Evolutionary conservation across 64 coral and sea anemone species (phyloP), one percentile per base, ranked within the genome.

Genomic region (Porites lutea): DNA sequence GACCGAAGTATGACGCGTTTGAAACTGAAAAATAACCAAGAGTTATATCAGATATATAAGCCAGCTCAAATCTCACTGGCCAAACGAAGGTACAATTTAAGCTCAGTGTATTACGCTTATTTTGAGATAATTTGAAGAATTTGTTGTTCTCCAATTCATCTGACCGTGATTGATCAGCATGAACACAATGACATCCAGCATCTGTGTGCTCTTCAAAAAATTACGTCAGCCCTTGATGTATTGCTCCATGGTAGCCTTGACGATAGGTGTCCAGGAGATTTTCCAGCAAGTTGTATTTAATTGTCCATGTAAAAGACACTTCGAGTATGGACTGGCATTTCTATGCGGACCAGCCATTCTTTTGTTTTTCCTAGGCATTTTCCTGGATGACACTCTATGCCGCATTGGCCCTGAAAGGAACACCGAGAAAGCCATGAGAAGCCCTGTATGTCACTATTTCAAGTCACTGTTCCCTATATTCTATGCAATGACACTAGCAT

Each of bases 221-320:
- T 81, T 58, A 15, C 54, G 55, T 7, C 78, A 52, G 63, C 45
- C 78, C 3, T 20, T 81, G 57, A 57, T 81, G 23, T 81, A 65
- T 61, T 13, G 55, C 0, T 82, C 79, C 4, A 82, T 65, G 16
- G 59, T 43, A 10, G 79, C 79, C 63, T 3, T 81, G 6, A 81
- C 60, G 10, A 60, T 82, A 10, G 59, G 79, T 13, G 9, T 82
- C 2, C 27, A 82, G 11, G 79, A 61, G 45, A 16, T 65, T 19
- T 64, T 82, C 9, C 59, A 82, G 45, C 64, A 60, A 11, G 60
- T 82, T 18, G 79, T 82, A 46, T 82, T 65, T 18, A 82, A 46
- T 45, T 82, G 79, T 65, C 79, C 59, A 16, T 82, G 59, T 19
- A 43, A 65, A 16, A 16, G 79, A 3, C 37, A 82, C 79, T 82